These are phyloP conservation scores for Barnardius zonarius DNA, from an alignment of 2,113 vertebrate genomes.

Conservation along the genomic window DNA sequence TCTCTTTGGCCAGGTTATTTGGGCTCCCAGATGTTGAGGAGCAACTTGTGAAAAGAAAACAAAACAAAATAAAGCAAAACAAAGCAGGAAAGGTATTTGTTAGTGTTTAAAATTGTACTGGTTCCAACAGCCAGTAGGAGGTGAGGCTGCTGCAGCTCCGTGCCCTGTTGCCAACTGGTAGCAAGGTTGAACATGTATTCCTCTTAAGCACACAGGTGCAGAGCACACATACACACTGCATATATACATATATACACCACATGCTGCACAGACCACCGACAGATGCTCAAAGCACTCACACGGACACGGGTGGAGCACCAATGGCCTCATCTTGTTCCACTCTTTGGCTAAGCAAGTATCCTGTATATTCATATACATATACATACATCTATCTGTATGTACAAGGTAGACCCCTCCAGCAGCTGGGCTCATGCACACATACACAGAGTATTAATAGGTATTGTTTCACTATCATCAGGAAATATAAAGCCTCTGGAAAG, in stretches of 20 bases:
- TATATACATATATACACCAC: too few relatives aligned
- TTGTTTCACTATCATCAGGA: background rate
- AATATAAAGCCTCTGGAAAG: background rate
- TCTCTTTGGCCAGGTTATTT: background rate
- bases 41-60: background rate
- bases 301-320: background rate
- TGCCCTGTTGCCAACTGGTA: background rate
- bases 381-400: background rate
- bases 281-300: background rate
- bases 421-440: background rate
- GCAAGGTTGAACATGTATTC: background rate
- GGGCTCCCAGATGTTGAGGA: background rate
- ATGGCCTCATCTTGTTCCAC: background rate
- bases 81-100: background rate
- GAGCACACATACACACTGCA: background rate
- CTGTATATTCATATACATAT: background rate
- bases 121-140: background rate
- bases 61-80: background rate
- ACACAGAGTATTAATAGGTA: background rate
- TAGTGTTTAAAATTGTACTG: background rate
- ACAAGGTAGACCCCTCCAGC: background rate
- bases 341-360: background rate
- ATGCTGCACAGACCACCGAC: background rate
- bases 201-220: background rate
- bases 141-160: background rate